A percentile compares a stretch with the other conserved stretches of the same genome.
Conservation (phyloP, 1,140 invertebrate genomes). For the Melanaphis sacchari region DNA sequence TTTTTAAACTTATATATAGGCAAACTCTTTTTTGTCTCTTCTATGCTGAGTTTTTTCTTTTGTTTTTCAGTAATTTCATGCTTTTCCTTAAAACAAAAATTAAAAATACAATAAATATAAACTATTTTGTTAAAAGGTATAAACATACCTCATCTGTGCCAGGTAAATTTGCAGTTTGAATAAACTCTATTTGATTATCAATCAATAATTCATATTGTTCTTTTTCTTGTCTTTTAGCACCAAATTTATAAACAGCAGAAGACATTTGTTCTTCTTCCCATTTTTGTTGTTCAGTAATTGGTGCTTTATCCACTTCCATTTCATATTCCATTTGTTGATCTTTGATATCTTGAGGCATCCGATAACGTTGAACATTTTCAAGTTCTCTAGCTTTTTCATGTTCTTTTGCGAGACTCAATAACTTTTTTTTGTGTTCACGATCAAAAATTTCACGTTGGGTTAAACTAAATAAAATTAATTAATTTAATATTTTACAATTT, state of each 20-base stretch:
- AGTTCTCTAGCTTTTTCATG: slow-evolving; percentile 92
- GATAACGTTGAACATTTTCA: slow-evolving; percentile 91
- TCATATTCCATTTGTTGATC: slow-evolving; percentile 84
- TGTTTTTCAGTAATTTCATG: slow-evolving; percentile 73
- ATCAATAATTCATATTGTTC: slow-evolving; percentile 87
- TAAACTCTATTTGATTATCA: slow-evolving; percentile 97
- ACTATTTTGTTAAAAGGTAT: slow-evolving; percentile 21
- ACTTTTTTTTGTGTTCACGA: slow-evolving; percentile 88
- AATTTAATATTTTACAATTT: neutral
- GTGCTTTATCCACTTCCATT: slow-evolving; percentile 83
- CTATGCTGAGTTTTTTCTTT: slow-evolving; percentile 82
- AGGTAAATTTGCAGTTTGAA: slow-evolving; percentile 89
- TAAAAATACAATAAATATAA: slow-evolving; percentile 33
- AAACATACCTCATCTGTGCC: slow-evolving; percentile 70
- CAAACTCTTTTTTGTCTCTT: slow-evolving; percentile 91
- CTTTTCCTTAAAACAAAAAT: slow-evolving; percentile 62
- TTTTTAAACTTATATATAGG: slow-evolving; percentile 94
- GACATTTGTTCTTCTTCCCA: slow-evolving; percentile 98
- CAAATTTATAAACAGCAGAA: slow-evolving; percentile 91
- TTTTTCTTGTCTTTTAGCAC: slow-evolving; percentile 84
- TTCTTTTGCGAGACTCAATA: slow-evolving; percentile 90
- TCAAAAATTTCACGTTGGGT: slow-evolving; percentile 86
- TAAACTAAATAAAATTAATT: slow-evolving; percentile 68
- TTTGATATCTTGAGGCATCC: slow-evolving; percentile 86
- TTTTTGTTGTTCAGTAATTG: slow-evolving; percentile 93